Evolutionary conservation across 2,888 invertebrate genomes (phyloP).

Genomic region (Trichopria drosophilae): DNA sequence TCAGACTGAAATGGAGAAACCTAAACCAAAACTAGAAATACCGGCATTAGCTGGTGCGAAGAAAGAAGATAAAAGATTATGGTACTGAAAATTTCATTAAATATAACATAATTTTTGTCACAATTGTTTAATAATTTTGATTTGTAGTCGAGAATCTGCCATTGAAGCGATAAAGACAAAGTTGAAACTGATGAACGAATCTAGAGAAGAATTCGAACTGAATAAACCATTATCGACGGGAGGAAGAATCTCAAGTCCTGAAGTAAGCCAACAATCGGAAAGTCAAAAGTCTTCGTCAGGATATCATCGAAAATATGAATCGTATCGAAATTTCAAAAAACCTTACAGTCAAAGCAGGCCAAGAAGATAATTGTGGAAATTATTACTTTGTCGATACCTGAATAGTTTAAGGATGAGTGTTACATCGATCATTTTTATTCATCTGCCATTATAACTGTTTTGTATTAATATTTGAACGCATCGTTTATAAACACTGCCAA

Average conservation of each 20-base stretch:
- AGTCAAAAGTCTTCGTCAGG: slow-evolving; percentile 53
- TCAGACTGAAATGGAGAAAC: slow-evolving; percentile 76
- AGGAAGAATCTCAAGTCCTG: too few relatives aligned
- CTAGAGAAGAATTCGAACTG: slow-evolving; percentile 73
- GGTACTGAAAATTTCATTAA: slow-evolving; percentile 39
- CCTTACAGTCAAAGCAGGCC: slow-evolving; percentile 53
- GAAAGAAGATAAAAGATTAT: slow-evolving; percentile 62
- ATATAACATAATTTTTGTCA: not conserved
- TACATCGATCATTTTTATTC: too few relatives aligned
- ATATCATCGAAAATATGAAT: slow-evolving; percentile 44
- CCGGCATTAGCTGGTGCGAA: slow-evolving; percentile 73
- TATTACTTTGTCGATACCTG: slow-evolving; percentile 15
- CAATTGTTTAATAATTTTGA: slow-evolving; percentile 1
- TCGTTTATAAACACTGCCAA: too few relatives aligned
- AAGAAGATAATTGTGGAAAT: slow-evolving; percentile 50
- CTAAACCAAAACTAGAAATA: slow-evolving; percentile 75
- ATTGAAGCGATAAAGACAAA: slow-evolving; percentile 89
- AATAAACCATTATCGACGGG: slow-evolving; percentile 73
- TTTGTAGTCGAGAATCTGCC: slow-evolving; percentile 71
- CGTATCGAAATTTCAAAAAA: slow-evolving; percentile 48
- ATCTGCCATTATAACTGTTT: too few relatives aligned
- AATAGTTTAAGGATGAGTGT: too few relatives aligned
- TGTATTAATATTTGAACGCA: too few relatives aligned
- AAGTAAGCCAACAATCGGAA: slow-evolving; percentile 62
- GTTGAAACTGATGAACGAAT: slow-evolving; percentile 74